Base-by-base conservation (phyloP, 1,140 invertebrate genomes). In the Branchinecta lynchi region DNA sequence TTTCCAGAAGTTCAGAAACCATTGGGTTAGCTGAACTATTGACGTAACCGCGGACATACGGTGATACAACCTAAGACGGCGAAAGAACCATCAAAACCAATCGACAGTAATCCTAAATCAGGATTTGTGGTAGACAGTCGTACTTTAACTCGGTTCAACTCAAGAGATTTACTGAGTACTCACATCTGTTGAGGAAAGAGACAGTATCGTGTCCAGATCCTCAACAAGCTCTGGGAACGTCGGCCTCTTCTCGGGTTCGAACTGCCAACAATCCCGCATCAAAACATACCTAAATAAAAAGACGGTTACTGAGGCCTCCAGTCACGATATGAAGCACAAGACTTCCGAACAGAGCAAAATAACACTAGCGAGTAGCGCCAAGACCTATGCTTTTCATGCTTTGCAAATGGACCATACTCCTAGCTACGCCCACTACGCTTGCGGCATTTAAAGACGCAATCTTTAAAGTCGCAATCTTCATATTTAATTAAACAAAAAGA, bases 191-290 rank as follows among this genome's bases (percentile, higher is more conserved):
- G 87, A 84, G 65, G 89, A 86, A 66, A 87, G 85, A 6, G 89
- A 90, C 45, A 97, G 81, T 78, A 97, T 92, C 74, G 86, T 85
- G 75, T 96, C 92, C 68, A 97, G 82, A 74, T 91, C 87, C 75
- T 92, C 87, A 7, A 95, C 92, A 70, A 98, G 80, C 77, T 92
- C 88, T 0, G 82, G 83, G 78, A 98, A 98, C 10, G 86, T 87
- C 1, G 94, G 94, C 69, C 95, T 81, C 71, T 90, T 86, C 67
- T 84, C 84, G 2, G 93, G 89, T 73, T 90, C 85, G 76, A 93
- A 92, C 69, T 88, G 88, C 94, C 95, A 98, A 78, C 93, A 97
- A 72, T 93, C 87, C 44, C 89, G 81, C 93, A 98, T 97, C 72
- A 93, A 80, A 84, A 89, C 87, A 76, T 93, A 95, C 77, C 89